Base-by-base conservation (phyloP, 2,113 vertebrate species). In the Bos javanicus region DNA sequence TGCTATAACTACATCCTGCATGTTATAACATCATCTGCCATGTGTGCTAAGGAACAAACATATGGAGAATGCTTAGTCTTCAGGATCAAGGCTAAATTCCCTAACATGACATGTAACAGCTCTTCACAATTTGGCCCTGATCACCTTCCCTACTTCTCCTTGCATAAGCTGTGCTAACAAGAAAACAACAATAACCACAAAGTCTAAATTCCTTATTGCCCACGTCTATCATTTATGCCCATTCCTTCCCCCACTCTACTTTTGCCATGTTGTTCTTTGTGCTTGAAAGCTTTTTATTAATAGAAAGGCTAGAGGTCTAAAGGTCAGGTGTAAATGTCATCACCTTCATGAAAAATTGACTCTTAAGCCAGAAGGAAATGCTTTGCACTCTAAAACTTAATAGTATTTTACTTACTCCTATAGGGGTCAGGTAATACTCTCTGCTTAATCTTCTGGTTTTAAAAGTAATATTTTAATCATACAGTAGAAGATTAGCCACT, bases 381-480 rank as follows among this genome's bases (percentile, higher is more conserved):
- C 14, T 87, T 92, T 67, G 43, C 2, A 30, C 23, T 64, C 39
- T 59, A 23, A 95, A 96, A 87, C 26, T 62, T 86, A 86, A 57
- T 30, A 78, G 11, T 17, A 93, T 93, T 87, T 89, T 86, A 90
- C 3, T 3, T 86, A 43, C 2, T 91, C 9, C n/a, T 93, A 46
- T 88, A 2, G 14, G 50, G n/a, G 13, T 4, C 36, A 86, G 3
- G 5, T 54, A 60, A 85, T 87, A 81, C 0, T 64, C 67, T 74
- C 52, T 87, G 36, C 23, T 87, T 95, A 30, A 83, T n/a, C 2
- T 92, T 91, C 28, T 56, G n/a, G 21, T 23, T 91, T 74, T 57
- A 92, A 95, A 90, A 96, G 4, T 83, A 81, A 17, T 71, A 95
- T 71, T 95, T 91, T 83, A 60, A 74, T 83, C 10, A 67, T 33